Evolutionary conservation across 2,888 invertebrate species (phyloP), one percentile per base, ranked within the genome.

Genomic region (Theretra japonica): DNA sequence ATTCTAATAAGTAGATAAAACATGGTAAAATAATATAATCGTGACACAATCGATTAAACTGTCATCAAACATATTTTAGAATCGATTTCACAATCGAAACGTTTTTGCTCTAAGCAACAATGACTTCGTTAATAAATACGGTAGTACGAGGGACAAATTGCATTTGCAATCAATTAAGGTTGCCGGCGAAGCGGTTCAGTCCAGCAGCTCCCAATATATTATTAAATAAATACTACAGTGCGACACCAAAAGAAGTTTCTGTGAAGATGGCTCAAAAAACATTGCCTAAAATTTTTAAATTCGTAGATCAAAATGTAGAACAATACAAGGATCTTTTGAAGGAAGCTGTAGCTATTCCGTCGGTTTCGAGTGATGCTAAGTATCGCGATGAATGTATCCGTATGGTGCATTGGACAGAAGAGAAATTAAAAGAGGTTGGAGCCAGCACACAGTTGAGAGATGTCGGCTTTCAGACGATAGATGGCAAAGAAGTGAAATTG

Each of bases 311-410:
- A 68, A 96, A 98, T 86, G 96, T 97, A 84, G 87, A 90, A 3
- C 95, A 95, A 71, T 99, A 97, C 86, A 97, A 99, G 74, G 93
- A 96, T 68, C 96, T 96, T 75, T 94, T 99, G 73, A 95, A 95
- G 72, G 97, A 98, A 84, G 98, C 97, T 1, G 99, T 99, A 33
- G 98, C 97, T 4, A 99, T 99, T 83, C 97, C 97, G 80, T 99
- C 99, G 6, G 98, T 99, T n/a, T 99, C 99, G 30, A 97, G 98
- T 84, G 98, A 97, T 96, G 96, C 97, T 4, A 97, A 98, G 74
- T 96, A 96, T 76, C 96, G 99, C 65, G 90, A 93, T 21, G 98
- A 99, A 77, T 96, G 98, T 77, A 93, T 96, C 21, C 96, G 95
- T 79, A 99, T 99, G 99, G 96, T 98, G 41, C 94, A 98, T 76